A percentile compares a stretch with the other conserved stretches of the same genome.
These are phyloP conservation scores for Tetraneura akinire DNA, from an alignment of 1,140 invertebrate species.

Conservation along the genomic window DNA sequence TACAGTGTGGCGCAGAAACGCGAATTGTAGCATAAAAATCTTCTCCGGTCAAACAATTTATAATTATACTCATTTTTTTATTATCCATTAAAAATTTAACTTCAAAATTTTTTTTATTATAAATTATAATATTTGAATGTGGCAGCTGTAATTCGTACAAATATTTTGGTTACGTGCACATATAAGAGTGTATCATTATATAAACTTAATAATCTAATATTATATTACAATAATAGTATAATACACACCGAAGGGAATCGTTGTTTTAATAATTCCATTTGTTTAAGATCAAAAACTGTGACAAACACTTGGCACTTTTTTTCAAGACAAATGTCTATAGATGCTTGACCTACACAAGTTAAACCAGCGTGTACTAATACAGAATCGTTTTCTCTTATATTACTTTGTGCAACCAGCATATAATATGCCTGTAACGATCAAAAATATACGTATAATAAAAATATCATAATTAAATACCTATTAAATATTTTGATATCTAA, in stretches of 20 bases:
- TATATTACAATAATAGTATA: neutral
- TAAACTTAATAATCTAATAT: neutral
- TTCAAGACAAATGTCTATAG: constrained; percentile 64
- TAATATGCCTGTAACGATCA: constrained; percentile 44
- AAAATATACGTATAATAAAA: neutral
- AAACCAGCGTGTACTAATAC: constrained; percentile 65
- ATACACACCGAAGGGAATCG: neutral
- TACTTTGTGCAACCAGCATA: neutral
- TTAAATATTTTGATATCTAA: no score
- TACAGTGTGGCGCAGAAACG: neutral
- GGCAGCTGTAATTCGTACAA: neutral
- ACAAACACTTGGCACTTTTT: constrained; percentile 63
- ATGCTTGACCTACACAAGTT: constrained; percentile 68
- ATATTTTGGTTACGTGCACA: neutral
- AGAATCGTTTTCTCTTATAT: constrained; percentile 56
- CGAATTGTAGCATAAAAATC: neutral
- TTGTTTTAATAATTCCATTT: neutral
- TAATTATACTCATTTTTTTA: constrained; percentile 3
- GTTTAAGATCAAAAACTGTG: constrained; percentile 59
- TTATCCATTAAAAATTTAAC: constrained; percentile 1
- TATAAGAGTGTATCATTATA: neutral
- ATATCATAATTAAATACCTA: no score
- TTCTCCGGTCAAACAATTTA: constrained; percentile 31
- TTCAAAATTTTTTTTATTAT: neutral
- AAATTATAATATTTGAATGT: neutral